Evolutionary conservation across 2,797 vertebrate species (phyloP).

Genomic region (Anguilla obscura): DNA sequence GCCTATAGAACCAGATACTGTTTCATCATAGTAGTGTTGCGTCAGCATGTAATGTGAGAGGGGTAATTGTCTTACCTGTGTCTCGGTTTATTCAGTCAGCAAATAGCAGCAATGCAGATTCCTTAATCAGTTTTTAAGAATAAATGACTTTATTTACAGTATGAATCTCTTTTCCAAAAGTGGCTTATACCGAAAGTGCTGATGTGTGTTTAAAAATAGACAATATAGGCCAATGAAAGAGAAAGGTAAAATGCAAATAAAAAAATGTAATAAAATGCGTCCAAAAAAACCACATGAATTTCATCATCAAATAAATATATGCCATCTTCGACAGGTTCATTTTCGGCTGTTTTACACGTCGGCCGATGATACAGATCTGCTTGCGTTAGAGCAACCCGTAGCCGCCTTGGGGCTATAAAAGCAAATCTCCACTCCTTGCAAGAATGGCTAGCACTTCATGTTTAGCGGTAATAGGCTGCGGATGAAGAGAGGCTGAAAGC

Average conservation of each 20-base stretch:
- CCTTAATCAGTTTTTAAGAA: too few species aligned
- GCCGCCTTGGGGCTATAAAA: not conserved
- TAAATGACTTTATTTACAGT: too few species aligned
- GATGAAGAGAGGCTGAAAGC: constrained; percentile 23
- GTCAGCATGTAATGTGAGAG: too few species aligned
- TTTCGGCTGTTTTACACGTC: not conserved
- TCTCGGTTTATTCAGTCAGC: too few species aligned
- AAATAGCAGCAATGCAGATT: too few species aligned
- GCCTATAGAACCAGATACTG: not conserved
- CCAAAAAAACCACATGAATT: too few species aligned
- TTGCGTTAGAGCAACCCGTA: not conserved
- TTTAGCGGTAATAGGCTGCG: not conserved
- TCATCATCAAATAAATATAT: not conserved
- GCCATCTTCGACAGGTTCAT: not conserved
- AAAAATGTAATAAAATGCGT: not conserved
- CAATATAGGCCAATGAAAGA: not conserved
- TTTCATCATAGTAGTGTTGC: not conserved
- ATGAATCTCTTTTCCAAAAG: not conserved
- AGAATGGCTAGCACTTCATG: not conserved
- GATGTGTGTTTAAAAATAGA: not conserved
- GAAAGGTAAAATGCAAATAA: not conserved
- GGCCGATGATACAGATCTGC: not conserved
- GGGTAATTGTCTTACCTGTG: too few species aligned
- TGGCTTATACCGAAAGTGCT: not conserved
- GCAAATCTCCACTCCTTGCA: not conserved